Percentiles rank a stretch among this genome's conserved stretches.
phyloP scores from a whole-genome alignment of 1,140 invertebrate genomes.

The Penaeus indicus region DNA sequence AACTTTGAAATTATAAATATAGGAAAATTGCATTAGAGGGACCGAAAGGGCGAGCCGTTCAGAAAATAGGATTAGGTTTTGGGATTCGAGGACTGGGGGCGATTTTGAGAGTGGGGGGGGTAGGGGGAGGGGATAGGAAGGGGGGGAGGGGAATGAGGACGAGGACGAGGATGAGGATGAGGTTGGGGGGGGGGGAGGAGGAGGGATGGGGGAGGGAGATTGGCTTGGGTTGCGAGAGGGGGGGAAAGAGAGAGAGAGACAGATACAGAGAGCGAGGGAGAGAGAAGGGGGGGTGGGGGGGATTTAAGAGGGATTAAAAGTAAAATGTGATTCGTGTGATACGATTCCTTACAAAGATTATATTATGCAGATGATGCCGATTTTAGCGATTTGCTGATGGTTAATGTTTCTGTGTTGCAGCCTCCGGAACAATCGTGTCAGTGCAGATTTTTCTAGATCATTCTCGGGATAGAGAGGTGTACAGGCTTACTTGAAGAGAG shows the following conservation, averaged over 20 bases:
- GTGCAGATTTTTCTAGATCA: too few species aligned
- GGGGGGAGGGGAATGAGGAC: not conserved
- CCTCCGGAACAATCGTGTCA: too few species aligned
- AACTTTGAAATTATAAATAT: conserved; percentile 65
- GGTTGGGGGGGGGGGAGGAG: not conserved
- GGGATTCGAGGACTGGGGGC: conserved; percentile 15
- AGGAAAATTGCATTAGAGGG: conserved; percentile 64
- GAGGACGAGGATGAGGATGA: not conserved
- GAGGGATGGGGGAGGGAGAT: not conserved
- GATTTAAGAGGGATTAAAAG: conserved; percentile 12
- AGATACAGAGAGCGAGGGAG: not conserved
- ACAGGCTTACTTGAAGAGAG: too few species aligned
- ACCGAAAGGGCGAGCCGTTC: conserved; percentile 51
- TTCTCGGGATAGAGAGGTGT: too few species aligned
- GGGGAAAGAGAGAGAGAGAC: not conserved
- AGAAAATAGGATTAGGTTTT: conserved; percentile 50
- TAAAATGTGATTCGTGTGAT: conserved; percentile 44
- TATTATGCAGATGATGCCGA: conserved; percentile 47
- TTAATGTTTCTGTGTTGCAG: not conserved
- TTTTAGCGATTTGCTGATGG: not conserved
- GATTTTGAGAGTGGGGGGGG: conserved; percentile 15
- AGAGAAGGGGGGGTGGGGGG: conserved; percentile 31
- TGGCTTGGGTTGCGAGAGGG: not conserved
- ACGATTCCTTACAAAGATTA: conserved; percentile 48
- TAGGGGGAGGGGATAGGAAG: conserved; percentile 31